Base-by-base conservation (phyloP, 2,113 vertebrate genomes). In the Hippocampus zosterae region DNA sequence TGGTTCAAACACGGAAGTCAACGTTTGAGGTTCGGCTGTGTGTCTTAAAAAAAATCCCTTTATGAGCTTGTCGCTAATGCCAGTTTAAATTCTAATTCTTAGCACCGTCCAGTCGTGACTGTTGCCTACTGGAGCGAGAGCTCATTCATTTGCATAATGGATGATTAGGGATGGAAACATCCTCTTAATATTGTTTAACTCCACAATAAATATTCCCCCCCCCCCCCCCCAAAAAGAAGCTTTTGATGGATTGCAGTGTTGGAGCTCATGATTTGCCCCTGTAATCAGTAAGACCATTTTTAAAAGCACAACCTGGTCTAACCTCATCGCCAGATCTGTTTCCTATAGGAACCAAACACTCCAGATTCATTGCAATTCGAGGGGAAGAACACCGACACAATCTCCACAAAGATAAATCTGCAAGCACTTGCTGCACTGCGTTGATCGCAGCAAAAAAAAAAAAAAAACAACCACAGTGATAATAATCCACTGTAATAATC, bases 221-320 rank as follows among this genome's bases (percentile, higher is more conserved):
- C n/a, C n/a, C n/a, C n/a, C n/a, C n/a, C n/a, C n/a, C 29, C 29
- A 33, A 44, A 44, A 8, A 59, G 75, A 67, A 70, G 53, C 69
- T 69, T 80, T 69, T 78, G 62, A 78, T 74, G 67, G 74, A 72
- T 76, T 75, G 67, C 82, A 85, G 75, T 73, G 66, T 44, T 59
- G 60, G 68, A 71, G n/a, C 40, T 44, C n/a, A 64, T 44, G 23
- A n/a, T 44, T 64, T 64, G 11, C 21, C 13, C 41, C 12, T 44
- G 41, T 44, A 44, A 23, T 42, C 60, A 63, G n/a, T 37, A 63
- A 16, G 8, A 21, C 4, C 16, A 8, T 61, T 63, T 23, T 63
- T 42, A 13, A 63, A 59, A 63, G 37, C 41, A n/a, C 37, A 42
- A 44, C 21, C 6, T 64, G 62, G 33, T 60, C 16, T 33, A 37